Base-by-base conservation (phyloP, 2,797 vertebrate species). In the Sardinella longiceps region DNA sequence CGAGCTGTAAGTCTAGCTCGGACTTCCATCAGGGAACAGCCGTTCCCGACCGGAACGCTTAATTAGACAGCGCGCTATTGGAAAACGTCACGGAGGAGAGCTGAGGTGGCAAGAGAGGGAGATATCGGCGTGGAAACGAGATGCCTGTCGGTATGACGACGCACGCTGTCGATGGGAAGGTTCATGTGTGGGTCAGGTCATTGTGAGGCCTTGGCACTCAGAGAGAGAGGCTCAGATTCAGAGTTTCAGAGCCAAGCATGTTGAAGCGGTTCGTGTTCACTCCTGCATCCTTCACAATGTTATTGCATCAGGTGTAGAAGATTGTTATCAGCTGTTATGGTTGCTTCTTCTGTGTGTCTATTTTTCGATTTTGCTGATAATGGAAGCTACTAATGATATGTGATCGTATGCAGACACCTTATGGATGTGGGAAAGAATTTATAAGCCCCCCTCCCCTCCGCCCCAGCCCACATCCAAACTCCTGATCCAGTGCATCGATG, bases 401-500 rank as follows among this genome's bases (percentile, higher is more conserved):
- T 77, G 70, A 43, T 20, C 39, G 70, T 77, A 43, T 77, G 39
- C 18, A 43, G 37, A 77, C 70, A 20, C 70, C 20, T 1, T 43
- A 43, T 43, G 43, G 33, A 77, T 39, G 33, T 43, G 15, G 70
- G 70, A 39, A 33, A 77, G 18, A 39, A 77, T 77, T 39, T 77
- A 77, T 77, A 77, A 77, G 70, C 70, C 70, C 20, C 9, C 70
- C 60, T 45, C 12, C 25, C n/a, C 70, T 37, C 70, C 70, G n/a
- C n/a, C n/a, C n/a, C n/a, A n/a, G n/a, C n/a, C n/a, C n/a, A n/a
- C n/a, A n/a, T n/a, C n/a, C n/a, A n/a, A 77, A 77, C 53, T 81
- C 86, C 70, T 82, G 85, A 88, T 86, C 87, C 83, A 48, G 83
- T 81, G 53, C 84, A 89, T 87, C 82, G 88, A 87, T 86, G 80